Evolutionary conservation across 92 coral and sea anemone genomes (phyloP), one percentile per base, ranked within the genome.

Genomic region (Paragorgia papillata): DNA sequence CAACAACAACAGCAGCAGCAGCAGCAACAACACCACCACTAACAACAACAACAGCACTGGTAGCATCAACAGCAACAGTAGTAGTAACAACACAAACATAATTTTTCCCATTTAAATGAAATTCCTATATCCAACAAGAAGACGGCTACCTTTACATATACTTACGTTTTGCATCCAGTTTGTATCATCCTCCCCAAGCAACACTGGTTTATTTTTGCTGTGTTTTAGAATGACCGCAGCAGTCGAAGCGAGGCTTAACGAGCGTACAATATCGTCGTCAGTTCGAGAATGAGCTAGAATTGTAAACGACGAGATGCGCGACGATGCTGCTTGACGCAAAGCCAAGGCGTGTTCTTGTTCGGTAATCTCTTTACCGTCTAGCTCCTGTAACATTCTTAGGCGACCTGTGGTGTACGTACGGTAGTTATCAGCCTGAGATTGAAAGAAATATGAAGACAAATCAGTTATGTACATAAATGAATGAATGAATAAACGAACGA

Each of bases 211-310:
- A 59, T 88, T 84, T 41, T 66, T 85, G 80, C 96, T 93, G 74
- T 63, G 85, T 26, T 85, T 86, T 57, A 88, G 64, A 29, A 90
- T 83, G 15, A 87, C 73, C 62, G 87, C 82, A 1, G 97, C 96
- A 24, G 94, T 88, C 21, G 97, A 90, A 9, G 84, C 89, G 76
- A 93, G 90, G 67, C 91, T 88, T 40, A 93, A 66, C 20, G 96
- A 82, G 31, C 92, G 90, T 15, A 92, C 91, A 32, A 84, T 83
- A 60, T 74, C 85, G 57, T 86, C 88, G 75, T 93, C 94, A 39
- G 97, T 93, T 18, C 97, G 89, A 37, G 97, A 84, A 68, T 90
- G 97, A 57, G 97, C 97, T 2, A 90, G 90, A 40, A 93, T 85
- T 6, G 97, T 90, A 66, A 90, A 93, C 6, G 96, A 81, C 30